Base-by-base conservation (phyloP, 2,888 invertebrate genomes). In the Danaus chrysippus region DNA sequence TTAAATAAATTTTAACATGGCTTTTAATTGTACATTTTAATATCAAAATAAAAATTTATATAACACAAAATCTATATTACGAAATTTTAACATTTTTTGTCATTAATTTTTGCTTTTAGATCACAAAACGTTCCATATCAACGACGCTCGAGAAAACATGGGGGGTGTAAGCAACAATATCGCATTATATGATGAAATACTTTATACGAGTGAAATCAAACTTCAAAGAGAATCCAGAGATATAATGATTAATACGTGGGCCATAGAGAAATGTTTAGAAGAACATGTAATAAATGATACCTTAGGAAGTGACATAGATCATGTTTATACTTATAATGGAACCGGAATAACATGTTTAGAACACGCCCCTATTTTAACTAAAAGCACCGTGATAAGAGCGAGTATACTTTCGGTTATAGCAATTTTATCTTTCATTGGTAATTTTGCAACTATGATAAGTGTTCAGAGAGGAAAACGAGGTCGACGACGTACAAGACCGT, bases 361-460 rank as follows among this genome's bases (percentile, higher is more conserved):
- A 53, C 95, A 94, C 74, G 95, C 95, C 0, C 96, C 96, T 0
- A 85, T 90, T 58, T 84, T 95, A 41, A 94, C 94, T 8, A 91
- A 90, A 57, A 92, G 92, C 12, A 92, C 93, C 0, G 79, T 94
- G 66, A 89, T 94, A 15, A 93, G 94, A 75, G 94, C 93, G 0
- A 92, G 94, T 65, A 92, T 96, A 0, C 85, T 96, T 5, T 90
- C 92, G 0, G 89, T 93, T 10, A 94, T 96, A 93, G 95, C 95
- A 1, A 73, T 94, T 1, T 82, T 96, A 62, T 96, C 96, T 0
- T 87, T 96, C 23, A 79, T 95, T 56, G 96, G 95, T 15, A 96
- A 96, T 80, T 82, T 93, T 23, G 94, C 95, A 3, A 96, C 96
- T 0, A 93, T 96, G 72, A 92, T 94, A 82, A 96, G 95, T 73